Evolutionary conservation across 2,797 vertebrate genomes (phyloP), one percentile per base, ranked within the genome.

Genomic region (Sebastolobus alascanus): DNA sequence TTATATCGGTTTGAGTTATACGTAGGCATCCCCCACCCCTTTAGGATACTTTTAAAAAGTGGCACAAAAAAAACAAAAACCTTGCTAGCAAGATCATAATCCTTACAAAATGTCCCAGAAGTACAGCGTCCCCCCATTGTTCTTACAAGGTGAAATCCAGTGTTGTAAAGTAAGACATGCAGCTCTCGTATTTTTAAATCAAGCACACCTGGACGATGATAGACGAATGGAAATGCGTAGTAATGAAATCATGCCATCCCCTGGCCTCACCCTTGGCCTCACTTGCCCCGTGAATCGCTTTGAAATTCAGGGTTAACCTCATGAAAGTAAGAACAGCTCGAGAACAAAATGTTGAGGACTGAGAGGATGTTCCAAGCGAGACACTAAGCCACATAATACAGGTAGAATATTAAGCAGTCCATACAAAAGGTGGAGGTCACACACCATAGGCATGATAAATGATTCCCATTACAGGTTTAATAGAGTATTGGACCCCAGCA

Each of bases 371-470:
- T 81, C 66, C 60, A 69, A 84, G 75, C 56, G 38, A 61, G 71
- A 84, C 74, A 76, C 75, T 8, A 35, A 82, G 40, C 75, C 58
- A 54, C 78, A 84, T 70, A 82, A 80, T 87, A 77, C 88, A 87
- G 85, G 80, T 74, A 68, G 90, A 93, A 92, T 94, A 85, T 92
- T 83, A 92, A 94, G 71, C 69, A 90, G 89, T 81, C 71, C 72
- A 69, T 64, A 79, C 73, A 86, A 87, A 91, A 90, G 83, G 92
- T 92, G 87, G 83, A 93, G 92, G 90, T 95, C 89, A 92, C 84
- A 93, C 89, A 90, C 89, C 86, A 83, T 52, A 89, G 80, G 82
- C 91, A 93, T 94, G 94, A 96, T 95, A 77, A 93, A 95, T 93
- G 90, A 79, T 92, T 94, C 94, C 87, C 87, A 95, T 95, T 94